Evolutionary conservation across 2,113 vertebrate genomes (phyloP).

Genomic region (Mugil cephalus): DNA sequence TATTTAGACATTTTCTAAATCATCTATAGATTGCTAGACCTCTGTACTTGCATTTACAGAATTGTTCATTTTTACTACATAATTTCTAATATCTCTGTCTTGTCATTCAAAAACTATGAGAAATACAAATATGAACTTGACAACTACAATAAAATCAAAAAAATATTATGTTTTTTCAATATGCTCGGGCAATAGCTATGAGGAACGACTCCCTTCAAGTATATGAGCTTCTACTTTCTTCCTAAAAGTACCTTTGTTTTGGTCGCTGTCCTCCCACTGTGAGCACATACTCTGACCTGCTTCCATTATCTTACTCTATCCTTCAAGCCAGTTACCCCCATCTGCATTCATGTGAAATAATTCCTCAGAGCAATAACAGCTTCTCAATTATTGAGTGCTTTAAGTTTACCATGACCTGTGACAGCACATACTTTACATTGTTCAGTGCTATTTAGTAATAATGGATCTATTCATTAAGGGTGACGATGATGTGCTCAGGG

Average conservation of each 20-base stretch:
- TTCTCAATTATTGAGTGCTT: constrained; percentile 8
- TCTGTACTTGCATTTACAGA: too few relatives aligned
- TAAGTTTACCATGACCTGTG: background rate
- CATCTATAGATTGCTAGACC: too few relatives aligned
- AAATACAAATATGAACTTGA: too few relatives aligned
- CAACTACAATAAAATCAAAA: too few relatives aligned
- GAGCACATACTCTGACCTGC: background rate
- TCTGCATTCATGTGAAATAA: background rate
- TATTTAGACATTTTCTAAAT: constrained; percentile 10
- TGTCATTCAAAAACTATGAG: too few relatives aligned
- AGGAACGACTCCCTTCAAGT: background rate
- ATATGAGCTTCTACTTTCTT: background rate
- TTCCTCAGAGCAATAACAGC: background rate
- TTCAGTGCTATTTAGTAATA: background rate
- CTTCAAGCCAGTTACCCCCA: background rate
- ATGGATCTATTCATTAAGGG: background rate
- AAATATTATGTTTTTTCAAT: background rate
- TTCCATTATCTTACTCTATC: background rate
- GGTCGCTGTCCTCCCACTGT: background rate
- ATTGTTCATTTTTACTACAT: too few relatives aligned
- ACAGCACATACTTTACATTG: constrained; percentile 1
- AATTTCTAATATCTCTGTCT: too few relatives aligned
- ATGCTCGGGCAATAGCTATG: background rate
- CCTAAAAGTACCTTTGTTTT: background rate
- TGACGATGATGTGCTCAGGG: background rate